These are phyloP conservation scores for Cheirogaleus medius DNA, from an alignment of 2,113 vertebrate genomes.

Conservation along the genomic window DNA sequence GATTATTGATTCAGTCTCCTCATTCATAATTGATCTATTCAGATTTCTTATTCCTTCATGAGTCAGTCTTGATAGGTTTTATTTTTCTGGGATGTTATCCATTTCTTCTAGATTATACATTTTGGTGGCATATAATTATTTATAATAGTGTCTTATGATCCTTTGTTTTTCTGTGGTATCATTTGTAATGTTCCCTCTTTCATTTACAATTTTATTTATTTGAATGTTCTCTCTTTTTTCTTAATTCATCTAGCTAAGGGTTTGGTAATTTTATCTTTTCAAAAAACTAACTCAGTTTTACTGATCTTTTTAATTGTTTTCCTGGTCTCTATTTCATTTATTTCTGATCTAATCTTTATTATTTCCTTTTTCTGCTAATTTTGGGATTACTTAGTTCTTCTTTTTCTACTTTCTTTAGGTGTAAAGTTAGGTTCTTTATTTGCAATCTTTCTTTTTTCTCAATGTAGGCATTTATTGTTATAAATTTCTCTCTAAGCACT, in stretches of 20 bases:
- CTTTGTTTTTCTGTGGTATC: background rate
- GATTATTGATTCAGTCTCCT: background rate
- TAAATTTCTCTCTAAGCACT: background rate
- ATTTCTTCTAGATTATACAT: background rate
- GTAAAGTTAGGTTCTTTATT: background rate
- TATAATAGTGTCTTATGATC: background rate
- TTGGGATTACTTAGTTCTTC: background rate
- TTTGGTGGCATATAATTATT: background rate
- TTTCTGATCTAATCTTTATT: background rate
- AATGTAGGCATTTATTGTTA: background rate
- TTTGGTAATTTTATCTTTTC: background rate
- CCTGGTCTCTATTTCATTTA: background rate
- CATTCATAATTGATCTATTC: background rate
- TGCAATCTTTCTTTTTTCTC: background rate
- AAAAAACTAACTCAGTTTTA: background rate
- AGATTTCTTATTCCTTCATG: background rate
- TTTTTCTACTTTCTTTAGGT: background rate
- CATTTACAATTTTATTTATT: background rate
- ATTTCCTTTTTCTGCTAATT: background rate
- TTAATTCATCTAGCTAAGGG: background rate
- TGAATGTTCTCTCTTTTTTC: background rate
- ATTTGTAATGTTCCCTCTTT: background rate
- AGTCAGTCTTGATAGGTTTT: background rate
- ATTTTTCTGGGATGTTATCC: background rate
- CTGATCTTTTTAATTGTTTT: no score